These are phyloP conservation scores for Phalacrocorax aristotelis DNA, from an alignment of 2,113 vertebrate species.

Conservation along the genomic window DNA sequence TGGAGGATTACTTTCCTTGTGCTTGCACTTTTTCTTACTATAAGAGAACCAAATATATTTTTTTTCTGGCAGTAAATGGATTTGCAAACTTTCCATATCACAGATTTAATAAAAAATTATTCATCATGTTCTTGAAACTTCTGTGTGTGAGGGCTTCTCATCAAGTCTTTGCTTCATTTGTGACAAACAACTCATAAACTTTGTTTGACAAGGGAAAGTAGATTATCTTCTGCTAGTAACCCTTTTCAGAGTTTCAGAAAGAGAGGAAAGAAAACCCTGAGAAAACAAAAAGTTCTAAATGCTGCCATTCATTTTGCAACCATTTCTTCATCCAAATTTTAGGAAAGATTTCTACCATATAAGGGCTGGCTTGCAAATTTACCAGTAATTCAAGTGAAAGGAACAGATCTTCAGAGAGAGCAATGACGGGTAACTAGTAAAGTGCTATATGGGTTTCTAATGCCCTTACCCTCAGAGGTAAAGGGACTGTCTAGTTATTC, in stretches of 20 bases:
- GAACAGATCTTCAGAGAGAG: not conserved
- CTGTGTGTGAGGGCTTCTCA: conserved; percentile 31
- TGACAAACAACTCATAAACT: conserved; percentile 49
- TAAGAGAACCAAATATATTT: not conserved
- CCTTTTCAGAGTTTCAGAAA: conserved; percentile 9
- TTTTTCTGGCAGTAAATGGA: not conserved
- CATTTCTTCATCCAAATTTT: not conserved
- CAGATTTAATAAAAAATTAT: conserved; percentile 48
- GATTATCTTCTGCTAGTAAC: conserved; percentile 40
- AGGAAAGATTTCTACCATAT: not conserved
- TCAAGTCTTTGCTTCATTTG: conserved; percentile 6
- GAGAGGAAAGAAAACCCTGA: not conserved
- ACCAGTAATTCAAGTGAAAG: not conserved
- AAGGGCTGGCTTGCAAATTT: not conserved
- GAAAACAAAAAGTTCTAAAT: not conserved
- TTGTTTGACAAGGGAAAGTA: conserved; percentile 37
- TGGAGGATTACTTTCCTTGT: not conserved
- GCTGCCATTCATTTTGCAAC: not conserved
- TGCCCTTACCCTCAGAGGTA: conserved; percentile 2
- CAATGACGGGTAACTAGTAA: not conserved
- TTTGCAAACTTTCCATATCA: conserved; percentile 24
- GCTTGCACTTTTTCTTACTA: not conserved
- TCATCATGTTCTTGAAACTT: conserved; percentile 27
- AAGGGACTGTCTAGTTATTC: not conserved
- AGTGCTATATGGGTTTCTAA: conserved; percentile 7